phyloP scores from a whole-genome alignment of 2,113 vertebrate genomes.

The Apistogramma diplotaenia region DNA sequence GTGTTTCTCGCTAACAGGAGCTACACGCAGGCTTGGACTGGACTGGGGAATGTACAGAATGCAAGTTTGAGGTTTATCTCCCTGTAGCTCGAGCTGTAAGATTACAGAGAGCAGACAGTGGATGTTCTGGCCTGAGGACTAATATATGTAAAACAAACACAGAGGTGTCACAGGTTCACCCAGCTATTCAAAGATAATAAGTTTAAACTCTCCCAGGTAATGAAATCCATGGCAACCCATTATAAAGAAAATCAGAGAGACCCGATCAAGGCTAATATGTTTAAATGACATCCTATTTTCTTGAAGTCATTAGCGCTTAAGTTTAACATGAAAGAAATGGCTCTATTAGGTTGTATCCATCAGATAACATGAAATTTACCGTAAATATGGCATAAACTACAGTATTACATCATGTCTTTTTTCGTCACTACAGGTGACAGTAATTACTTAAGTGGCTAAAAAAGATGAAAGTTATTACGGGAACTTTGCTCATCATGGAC shows the following conservation, averaged over 20 bases:
- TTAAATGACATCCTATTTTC: conserved; percentile 42
- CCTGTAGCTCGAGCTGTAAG: background rate
- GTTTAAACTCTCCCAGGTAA: conserved; percentile 40
- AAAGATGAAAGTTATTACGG: background rate
- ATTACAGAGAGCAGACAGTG: conserved; percentile 17
- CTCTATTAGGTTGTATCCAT: conserved; percentile 4
- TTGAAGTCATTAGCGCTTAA: conserved; percentile 15
- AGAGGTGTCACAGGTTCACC: conserved; percentile 22
- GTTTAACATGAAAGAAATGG: conserved; percentile 1
- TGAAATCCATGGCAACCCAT: conserved; percentile 34
- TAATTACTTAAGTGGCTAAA: background rate
- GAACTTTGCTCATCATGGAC: background rate
- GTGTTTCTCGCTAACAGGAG: background rate
- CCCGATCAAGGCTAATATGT: conserved; percentile 17
- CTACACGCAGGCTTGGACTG: conserved; percentile 47
- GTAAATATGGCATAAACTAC: background rate
- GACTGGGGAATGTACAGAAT: conserved; percentile 57
- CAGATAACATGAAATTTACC: background rate
- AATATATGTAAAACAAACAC: conserved; percentile 30
- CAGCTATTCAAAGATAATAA: conserved; percentile 25
- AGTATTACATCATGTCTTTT: background rate
- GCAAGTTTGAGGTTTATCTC: conserved; percentile 15
- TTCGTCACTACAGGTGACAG: background rate
- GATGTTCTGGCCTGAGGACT: conserved; percentile 14
- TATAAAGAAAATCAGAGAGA: conserved; percentile 21